Evolutionary conservation across 2,797 vertebrate species (phyloP).

Genomic region (Liasis olivaceus): DNA sequence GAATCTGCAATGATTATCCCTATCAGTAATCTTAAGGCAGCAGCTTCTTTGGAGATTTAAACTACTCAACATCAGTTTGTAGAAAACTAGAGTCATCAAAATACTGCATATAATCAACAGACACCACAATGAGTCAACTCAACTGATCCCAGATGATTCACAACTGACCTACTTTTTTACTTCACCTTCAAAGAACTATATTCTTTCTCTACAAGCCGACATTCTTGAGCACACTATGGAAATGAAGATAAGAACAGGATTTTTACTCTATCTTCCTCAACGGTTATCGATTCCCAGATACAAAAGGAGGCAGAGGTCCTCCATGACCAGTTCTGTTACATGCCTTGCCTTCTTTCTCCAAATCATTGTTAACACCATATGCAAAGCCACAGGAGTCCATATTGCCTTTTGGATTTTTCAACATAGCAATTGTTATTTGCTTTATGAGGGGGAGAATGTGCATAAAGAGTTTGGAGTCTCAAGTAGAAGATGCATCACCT

Average conservation of each 20-base stretch:
- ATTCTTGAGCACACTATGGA: not conserved
- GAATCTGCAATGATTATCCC: not conserved
- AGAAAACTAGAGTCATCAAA: constrained; percentile 19
- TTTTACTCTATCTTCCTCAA: not conserved
- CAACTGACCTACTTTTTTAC: constrained; percentile 53
- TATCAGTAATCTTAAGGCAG: not conserved
- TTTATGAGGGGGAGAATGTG: no score
- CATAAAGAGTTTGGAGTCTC: not conserved
- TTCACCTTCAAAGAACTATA: not conserved
- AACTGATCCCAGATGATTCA: constrained; percentile 42
- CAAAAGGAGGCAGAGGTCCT: not conserved
- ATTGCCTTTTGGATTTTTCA: not conserved
- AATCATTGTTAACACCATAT: not conserved
- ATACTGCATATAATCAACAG: constrained; percentile 23
- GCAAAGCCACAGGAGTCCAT: not conserved
- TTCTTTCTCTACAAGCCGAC: not conserved
- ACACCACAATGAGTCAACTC: constrained; percentile 51
- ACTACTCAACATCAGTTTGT: constrained; percentile 22
- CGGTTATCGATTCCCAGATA: not conserved
- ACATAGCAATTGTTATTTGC: not conserved
- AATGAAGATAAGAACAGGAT: not conserved
- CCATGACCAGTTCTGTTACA: not conserved
- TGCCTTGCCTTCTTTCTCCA: not conserved
- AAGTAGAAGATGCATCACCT: not conserved
- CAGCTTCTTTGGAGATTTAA: not conserved